Evolutionary conservation across 2,888 invertebrate species (phyloP), one percentile per base, ranked within the genome.

Genomic region (Cryptocheilus praepositus): DNA sequence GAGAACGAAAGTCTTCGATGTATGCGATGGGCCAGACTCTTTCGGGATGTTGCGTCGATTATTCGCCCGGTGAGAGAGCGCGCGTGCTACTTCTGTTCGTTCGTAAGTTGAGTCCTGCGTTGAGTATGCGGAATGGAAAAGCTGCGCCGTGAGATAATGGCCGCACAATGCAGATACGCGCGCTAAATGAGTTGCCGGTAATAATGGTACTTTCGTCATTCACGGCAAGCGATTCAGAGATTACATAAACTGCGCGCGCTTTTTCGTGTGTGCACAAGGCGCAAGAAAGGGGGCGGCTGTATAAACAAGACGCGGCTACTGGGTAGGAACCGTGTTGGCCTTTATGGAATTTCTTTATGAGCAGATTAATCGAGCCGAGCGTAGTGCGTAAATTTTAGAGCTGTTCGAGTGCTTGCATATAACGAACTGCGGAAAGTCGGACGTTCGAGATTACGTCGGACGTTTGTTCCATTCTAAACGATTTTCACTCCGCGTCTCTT

Each of bases 131-230:
- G 52, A 59, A 66, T 55, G 61, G 59, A 56, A 5, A 43, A 55
- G 11, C 57, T 49, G 64, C 63, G 60, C 60, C 60, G 54, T 49
- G 60, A 60, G 56, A 59, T 61, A 64, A 54, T 63, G 51, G 55
- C 21, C 11, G 46, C 21, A 68, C 67, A 75, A 75, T 67, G 56
- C 55, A 46, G 70, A 70, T 62, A 64, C 45, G 52, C 22, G 56
- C 53, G 57, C 53, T 61, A 54, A 58, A 59, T 56, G 55, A 51
- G n/a, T 67, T 61, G 44, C 71, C 61, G 58, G 55, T 62, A 74
- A 77, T 67, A 75, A 68, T 64, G 62, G 65, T 67, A 70, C 70
- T 75, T 73, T 75, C 78, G 53, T 75, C 75, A 73, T 78, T 75
- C 70, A 66, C 70, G 55, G 55, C 57, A 54, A 66, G 52, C 61